Conservation (phyloP, 2,888 invertebrate genomes). For the Orthosia gothica region DNA sequence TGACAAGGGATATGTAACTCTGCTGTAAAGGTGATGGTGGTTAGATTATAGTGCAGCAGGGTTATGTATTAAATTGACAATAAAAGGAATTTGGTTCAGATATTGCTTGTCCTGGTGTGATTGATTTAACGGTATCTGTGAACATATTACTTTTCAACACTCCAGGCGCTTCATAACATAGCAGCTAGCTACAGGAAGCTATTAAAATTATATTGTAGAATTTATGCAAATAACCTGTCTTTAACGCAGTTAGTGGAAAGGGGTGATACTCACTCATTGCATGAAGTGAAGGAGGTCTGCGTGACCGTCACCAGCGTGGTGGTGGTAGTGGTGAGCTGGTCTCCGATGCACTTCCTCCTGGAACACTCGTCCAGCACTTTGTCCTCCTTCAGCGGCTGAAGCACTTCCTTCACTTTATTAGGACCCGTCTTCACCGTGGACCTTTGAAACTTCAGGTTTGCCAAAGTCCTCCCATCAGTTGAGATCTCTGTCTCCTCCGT, state of each 20-base stretch:
- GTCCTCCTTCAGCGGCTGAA: constrained; percentile 85
- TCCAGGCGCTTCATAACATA: no score
- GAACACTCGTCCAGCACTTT: constrained; percentile 81
- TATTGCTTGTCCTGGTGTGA: constrained; percentile 15
- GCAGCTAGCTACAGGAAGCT: no score
- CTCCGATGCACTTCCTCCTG: constrained; percentile 86
- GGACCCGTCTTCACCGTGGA: constrained; percentile 86
- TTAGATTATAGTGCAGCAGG: constrained; percentile 8
- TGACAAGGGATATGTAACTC: constrained; percentile 24
- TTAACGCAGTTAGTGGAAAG: no score
- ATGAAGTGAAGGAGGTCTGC: constrained; percentile 87
- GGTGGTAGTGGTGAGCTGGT: constrained; percentile 85
- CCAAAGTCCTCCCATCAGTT: constrained; percentile 84
- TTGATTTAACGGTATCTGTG: constrained; percentile 19
- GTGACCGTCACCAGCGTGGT: constrained; percentile 88
- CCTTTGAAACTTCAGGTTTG: constrained; percentile 87
- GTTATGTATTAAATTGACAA: constrained; percentile 35
- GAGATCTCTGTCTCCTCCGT: constrained; percentile 88
- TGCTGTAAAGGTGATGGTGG: neutral
- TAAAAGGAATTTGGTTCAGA: constrained; percentile 37
- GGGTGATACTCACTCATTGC: constrained; percentile 90
- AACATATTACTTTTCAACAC: neutral
- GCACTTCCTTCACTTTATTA: constrained; percentile 83
- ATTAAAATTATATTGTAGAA: no score
- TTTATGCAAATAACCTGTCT: neutral